Conservation (phyloP, 2,113 vertebrate genomes). For the Cebus imitator region DNA sequence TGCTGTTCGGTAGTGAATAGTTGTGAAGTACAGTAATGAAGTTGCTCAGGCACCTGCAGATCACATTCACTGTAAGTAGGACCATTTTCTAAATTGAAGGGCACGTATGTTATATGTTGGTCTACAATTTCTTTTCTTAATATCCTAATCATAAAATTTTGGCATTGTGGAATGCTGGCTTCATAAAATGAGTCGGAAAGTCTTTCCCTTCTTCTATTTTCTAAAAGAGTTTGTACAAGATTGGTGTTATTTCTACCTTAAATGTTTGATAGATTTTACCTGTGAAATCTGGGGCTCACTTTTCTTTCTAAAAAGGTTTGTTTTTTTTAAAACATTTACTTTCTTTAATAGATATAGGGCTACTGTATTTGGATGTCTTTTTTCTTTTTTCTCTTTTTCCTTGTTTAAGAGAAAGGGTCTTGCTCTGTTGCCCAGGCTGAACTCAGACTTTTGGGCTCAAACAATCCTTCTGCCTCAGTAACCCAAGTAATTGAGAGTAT, state of each 20-base stretch:
- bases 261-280: background rate
- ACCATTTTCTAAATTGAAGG: background rate
- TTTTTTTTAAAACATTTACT: too few relatives aligned
- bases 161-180: background rate
- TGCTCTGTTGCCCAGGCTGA: background rate
- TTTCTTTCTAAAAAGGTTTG: too few relatives aligned
- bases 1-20: background rate
- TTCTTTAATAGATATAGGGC: too few relatives aligned
- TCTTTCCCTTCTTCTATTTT: background rate
- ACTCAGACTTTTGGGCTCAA: background rate
- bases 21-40: background rate
- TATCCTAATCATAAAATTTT: background rate
- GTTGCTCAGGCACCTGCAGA: background rate
- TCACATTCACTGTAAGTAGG: background rate
- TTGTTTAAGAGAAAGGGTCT: too few relatives aligned
- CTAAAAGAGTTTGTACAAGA: background rate
- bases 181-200: background rate
- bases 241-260: background rate
- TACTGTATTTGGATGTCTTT: too few relatives aligned
- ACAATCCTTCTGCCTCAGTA: background rate
- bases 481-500: background rate
- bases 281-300: background rate
- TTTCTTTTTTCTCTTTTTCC: too few relatives aligned
- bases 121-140: background rate
- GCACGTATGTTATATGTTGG: background rate